Evolutionary conservation across 1,140 invertebrate species (phyloP).

Genomic region (Zaprionus camerounensis): DNA sequence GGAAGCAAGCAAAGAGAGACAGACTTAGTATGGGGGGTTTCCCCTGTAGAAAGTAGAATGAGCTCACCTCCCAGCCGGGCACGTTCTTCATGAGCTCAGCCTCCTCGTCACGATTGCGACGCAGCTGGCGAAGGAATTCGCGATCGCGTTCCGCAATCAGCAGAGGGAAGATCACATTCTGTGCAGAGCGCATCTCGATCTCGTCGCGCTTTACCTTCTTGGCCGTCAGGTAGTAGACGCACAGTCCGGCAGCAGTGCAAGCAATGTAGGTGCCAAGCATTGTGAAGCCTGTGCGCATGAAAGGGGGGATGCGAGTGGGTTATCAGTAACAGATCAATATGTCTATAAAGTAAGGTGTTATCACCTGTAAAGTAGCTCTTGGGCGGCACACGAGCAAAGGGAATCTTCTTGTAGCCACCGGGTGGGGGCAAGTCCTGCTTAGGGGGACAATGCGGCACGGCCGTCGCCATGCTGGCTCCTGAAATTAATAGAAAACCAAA

Average conservation of each 20-base stretch:
- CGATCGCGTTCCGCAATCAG: constrained; percentile 92
- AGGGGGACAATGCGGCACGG: constrained; percentile 64
- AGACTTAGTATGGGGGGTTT: neutral
- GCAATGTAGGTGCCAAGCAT: constrained; percentile 87
- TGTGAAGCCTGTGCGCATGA: constrained; percentile 83
- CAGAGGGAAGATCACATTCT: constrained; percentile 90
- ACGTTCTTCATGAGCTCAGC: constrained; percentile 94
- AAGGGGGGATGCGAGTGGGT: neutral
- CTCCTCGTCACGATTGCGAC: constrained; percentile 93
- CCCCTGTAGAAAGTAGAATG: neutral
- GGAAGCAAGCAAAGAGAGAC: constrained; percentile 22
- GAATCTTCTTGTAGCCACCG: constrained; percentile 92
- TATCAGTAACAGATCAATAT: neutral
- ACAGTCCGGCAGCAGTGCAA: constrained; percentile 86
- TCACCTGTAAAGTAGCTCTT: constrained; percentile 89
- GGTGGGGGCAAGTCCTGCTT: constrained; percentile 94
- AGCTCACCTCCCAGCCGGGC: constrained; percentile 90
- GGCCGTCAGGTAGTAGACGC: constrained; percentile 86
- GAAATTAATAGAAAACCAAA: constrained; percentile 4
- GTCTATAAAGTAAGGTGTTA: neutral
- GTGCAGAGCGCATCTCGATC: constrained; percentile 90
- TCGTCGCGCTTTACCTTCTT: constrained; percentile 85
- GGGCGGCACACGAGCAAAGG: constrained; percentile 89
- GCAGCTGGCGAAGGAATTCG: constrained; percentile 91
- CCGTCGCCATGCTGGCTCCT: constrained; percentile 71